These are phyloP conservation scores for Syndactyla subalaris DNA, from an alignment of 2,797 vertebrate genomes.

Conservation along the genomic window DNA sequence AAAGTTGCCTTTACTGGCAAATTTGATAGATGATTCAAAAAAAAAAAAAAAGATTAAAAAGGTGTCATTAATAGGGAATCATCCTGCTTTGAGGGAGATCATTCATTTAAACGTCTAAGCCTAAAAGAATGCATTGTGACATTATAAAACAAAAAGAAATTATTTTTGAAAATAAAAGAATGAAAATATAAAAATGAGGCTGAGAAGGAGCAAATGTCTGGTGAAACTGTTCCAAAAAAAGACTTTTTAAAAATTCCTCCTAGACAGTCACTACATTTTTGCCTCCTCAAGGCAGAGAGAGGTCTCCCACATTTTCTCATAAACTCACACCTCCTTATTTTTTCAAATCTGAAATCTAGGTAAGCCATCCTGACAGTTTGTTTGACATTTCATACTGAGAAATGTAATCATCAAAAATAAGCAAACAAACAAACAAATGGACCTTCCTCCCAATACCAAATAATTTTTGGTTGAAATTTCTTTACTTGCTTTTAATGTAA, in stretches of 20 bases:
- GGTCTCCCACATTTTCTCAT: not conserved
- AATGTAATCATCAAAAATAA: not conserved
- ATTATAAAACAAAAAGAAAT: not conserved
- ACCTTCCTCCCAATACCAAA: not conserved
- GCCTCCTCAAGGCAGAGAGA: not conserved
- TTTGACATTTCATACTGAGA: not conserved
- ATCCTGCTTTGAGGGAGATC: not conserved
- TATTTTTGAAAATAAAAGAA: not conserved
- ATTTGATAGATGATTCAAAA: not conserved
- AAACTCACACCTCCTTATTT: not conserved
- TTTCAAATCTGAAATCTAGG: not conserved
- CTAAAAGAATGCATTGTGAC: not conserved
- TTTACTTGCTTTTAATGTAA: not conserved
- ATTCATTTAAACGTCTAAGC: not conserved
- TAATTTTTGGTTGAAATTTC: not conserved
- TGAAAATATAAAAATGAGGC: not conserved
- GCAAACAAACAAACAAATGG: fast-evolving
- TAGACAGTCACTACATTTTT: not conserved
- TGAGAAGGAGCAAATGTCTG: not conserved
- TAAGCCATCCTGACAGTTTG: not conserved
- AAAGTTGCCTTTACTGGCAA: not conserved
- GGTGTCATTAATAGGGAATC: not conserved
- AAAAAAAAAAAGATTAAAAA: not conserved
- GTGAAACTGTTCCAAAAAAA: not conserved
- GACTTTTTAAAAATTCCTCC: not conserved